Base-by-base conservation (phyloP, 2,888 invertebrate genomes). In the Aspidiotus destructor region DNA sequence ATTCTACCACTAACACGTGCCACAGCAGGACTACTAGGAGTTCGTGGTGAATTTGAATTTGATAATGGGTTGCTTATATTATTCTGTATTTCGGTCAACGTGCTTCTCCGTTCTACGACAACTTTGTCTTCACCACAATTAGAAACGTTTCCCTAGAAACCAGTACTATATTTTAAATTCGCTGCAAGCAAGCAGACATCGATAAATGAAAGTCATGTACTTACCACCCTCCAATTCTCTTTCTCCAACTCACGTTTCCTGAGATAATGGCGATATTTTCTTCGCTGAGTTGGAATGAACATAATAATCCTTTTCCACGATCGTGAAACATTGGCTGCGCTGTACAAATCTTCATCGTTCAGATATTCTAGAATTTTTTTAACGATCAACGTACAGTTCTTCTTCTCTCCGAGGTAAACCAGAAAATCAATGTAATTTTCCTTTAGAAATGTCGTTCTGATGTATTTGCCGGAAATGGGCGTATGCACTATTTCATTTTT, bases 1-100 rank as follows among this genome's bases (percentile, higher is more conserved):
- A 79, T 79, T 68, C 78, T 77, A 63, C 76, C 74, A 76, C 78
- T 79, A 70, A 77, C 76, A 0, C 79, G 79, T 6, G 78, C 78
- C 8, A 78, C 77, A 1, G 79, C 78, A 28, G 79, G 79, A 71
- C 79, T 78, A 54, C 71, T 74, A 0, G 77, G 76, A 48, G 74
- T 74, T 10, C 72, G 63, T 65, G 68, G 64, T 55, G 62, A 62
- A 61, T 61, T 61, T 17, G 48, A 68, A 3, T 41, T 61, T n/a
- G 54, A 10, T 11, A 58, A 13, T 9, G 41, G 42, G 44, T 28
- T 57, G 58, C 58, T 28, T 8, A 58, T 58, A n/a, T n/a, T 28
- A n/a, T 67, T 67, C 52, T 67, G 67, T 10, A 67, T 67, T 67
- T 67, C 58, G n/a, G 13, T 48, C 16, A 67, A 48, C 10, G 28